Conservation (phyloP, 2,888 invertebrate genomes). For the Trissoscelio sp. region DNA sequence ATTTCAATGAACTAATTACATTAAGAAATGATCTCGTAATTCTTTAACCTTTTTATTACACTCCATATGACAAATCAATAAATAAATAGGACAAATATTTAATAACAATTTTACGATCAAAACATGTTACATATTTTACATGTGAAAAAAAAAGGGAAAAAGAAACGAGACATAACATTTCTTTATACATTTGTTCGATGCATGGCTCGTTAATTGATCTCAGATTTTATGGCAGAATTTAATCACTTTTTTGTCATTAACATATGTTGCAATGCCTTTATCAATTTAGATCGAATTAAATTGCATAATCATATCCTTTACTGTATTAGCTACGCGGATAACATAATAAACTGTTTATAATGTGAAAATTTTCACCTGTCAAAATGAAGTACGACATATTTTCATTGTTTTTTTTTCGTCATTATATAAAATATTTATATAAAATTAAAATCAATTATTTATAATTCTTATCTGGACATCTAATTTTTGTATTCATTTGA, state of each 20-base stretch:
- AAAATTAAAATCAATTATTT: not conserved
- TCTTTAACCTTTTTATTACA: too few species aligned
- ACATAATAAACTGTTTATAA: not conserved
- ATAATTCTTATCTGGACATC: not conserved
- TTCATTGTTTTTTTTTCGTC: conserved; percentile 1
- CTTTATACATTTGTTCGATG: too few species aligned
- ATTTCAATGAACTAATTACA: too few species aligned
- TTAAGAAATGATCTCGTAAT: too few species aligned
- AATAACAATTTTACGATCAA: too few species aligned
- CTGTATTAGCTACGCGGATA: not conserved
- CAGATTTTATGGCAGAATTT: conserved; percentile 1
- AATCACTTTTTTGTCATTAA: conserved; percentile 3
- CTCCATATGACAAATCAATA: too few species aligned
- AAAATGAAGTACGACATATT: not conserved
- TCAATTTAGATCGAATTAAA: conserved; percentile 1
- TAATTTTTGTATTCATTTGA: too few species aligned
- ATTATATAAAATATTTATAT: not conserved
- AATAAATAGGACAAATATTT: too few species aligned
- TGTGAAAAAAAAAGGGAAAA: too few species aligned
- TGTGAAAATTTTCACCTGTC: conserved; percentile 3
- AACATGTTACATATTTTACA: too few species aligned
- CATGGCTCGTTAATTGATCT: not conserved
- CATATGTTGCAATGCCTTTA: not conserved
- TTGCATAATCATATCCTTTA: not conserved
- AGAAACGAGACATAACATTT: too few species aligned